Conservation (phyloP, 1,140 invertebrate genomes). For the Diuraphis noxia region DNA sequence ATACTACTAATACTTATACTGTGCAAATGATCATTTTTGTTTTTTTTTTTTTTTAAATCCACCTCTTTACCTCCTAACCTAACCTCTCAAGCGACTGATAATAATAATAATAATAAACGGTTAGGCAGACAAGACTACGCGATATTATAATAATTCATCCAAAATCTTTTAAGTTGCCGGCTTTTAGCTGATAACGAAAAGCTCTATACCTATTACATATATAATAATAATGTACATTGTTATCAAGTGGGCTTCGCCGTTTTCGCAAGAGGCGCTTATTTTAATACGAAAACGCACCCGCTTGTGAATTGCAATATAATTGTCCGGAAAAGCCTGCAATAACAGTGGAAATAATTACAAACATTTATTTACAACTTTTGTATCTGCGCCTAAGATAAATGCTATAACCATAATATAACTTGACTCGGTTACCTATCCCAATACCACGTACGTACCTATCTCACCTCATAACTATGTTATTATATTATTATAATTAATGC, state of each 20-base stretch:
- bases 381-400: background rate
- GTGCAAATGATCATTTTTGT: background rate
- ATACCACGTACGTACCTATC: background rate
- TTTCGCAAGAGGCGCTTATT: background rate
- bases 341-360: background rate
- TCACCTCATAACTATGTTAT: no score
- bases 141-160: constrained; percentile 4
- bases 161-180: background rate
- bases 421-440: no score
- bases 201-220: background rate
- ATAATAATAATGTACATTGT: background rate
- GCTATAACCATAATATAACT: background rate
- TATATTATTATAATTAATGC: no score
- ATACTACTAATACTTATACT: background rate
- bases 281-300: background rate
- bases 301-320: background rate
- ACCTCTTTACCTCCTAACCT: no score
- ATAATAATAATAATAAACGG: background rate
- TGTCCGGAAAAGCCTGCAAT: background rate
- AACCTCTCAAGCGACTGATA: background rate
- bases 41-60: background rate
- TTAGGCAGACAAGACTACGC: background rate
- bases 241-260: background rate
- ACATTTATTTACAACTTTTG: background rate
- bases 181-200: background rate